A percentile compares a stretch with the other conserved stretches of the same genome.
Conservation (phyloP, 2,113 vertebrate species). For the Sus scrofa region T2T-Sscrofa CM000817.6:77217501-77218000, state of each 20-base stretch:
- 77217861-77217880: not conserved
- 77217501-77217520: not conserved
- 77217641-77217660: not conserved
- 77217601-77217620: not conserved
- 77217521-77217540: constrained; percentile 16
- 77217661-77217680: not conserved
- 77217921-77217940: not conserved
- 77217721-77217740: not conserved
- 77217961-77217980: not conserved
- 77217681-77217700: not conserved
- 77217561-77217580: not conserved
- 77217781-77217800: not conserved
- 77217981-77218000: not conserved
- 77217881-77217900: not conserved
- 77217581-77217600: not conserved
- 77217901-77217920: not conserved
- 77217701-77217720: not conserved
- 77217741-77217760: not conserved
- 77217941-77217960: constrained; percentile 29
- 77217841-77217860: not conserved
- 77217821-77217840: not conserved
- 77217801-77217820: not conserved
- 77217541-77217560: not conserved
- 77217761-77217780: not conserved
- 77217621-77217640: not conserved